Base-by-base conservation (phyloP, 2,888 invertebrate genomes). In the Agrypnus murinus region DNA sequence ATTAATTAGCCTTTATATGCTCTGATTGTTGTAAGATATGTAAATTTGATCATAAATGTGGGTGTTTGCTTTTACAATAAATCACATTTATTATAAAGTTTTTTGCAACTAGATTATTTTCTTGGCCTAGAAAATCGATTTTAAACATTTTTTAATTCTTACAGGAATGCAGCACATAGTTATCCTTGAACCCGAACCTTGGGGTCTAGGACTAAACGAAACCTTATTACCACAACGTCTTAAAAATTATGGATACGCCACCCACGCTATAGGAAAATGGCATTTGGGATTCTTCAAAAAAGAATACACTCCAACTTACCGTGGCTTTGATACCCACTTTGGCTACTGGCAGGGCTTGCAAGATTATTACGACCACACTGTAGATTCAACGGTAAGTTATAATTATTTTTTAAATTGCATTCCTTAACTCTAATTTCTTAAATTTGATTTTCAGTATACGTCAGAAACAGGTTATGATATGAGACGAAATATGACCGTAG, bases 221-320 rank as follows among this genome's bases (percentile, higher is more conserved):
- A 89, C 87, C 75, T 77, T 90, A 68, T 77, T 90, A 70, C 90
- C 90, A 0, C 86, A 91, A 84, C 90, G 92, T 84, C 86, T 95
- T 59, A 88, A 88, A 79, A 87, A 86, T 25, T 84, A 87, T 64
- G 94, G 94, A 7, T 96, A 95, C 83, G 84, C 86, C 17, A 94
- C 94, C 0, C 92, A 93, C 81, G 90, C 93, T 38, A 89, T 95
- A 10, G 95, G 95, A 10, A 95, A 95, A 86, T 95, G 95, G 95
- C 93, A 94, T 83, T 89, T 97, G 69, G 97, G 97, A 1, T 94
- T 92, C 87, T 92, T 90, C 73, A 87, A 88, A 64, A 87, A 88
- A 62, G 91, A 91, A 76, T 94, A 90, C 82, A 89, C 93, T 1
- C 95, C 95, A 0, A 90, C 90, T 1, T 88, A 87, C 64, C 88